Conservation (phyloP, 2,113 vertebrate species). For the Oceanodroma tethys region DNA sequence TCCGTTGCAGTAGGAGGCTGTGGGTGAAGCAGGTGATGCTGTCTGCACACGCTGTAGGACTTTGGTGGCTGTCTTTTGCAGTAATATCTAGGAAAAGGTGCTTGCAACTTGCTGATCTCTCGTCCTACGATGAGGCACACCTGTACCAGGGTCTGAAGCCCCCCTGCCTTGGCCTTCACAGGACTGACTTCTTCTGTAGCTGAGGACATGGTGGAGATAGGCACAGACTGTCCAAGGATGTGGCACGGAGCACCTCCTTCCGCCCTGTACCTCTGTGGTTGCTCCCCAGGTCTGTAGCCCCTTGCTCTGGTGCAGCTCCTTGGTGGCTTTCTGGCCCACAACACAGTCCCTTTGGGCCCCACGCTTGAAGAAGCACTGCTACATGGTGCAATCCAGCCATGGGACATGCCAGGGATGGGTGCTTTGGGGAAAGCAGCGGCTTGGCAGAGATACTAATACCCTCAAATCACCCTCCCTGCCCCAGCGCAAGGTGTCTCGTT, state of each 20-base stretch:
- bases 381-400: background rate
- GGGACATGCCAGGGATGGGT: background rate
- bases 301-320: background rate
- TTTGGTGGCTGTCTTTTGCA: background rate
- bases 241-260: background rate
- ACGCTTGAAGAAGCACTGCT: background rate
- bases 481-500: background rate
- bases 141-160: background rate
- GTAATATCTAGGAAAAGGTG: background rate
- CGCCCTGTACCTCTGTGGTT: background rate
- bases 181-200: background rate
- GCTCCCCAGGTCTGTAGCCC: background rate
- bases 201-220: background rate
- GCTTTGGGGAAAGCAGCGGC: background rate
- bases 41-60: background rate
- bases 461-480: background rate
- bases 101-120: background rate
- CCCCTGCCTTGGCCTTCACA: background rate
- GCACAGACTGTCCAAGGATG: background rate
- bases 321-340: background rate
- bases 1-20: background rate
- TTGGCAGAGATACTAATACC: background rate
- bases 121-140: rapidly evolving
- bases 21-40: background rate
- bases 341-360: background rate